Base-by-base conservation (phyloP, 1,140 invertebrate species). In the Penaeus vannamei region DNA sequence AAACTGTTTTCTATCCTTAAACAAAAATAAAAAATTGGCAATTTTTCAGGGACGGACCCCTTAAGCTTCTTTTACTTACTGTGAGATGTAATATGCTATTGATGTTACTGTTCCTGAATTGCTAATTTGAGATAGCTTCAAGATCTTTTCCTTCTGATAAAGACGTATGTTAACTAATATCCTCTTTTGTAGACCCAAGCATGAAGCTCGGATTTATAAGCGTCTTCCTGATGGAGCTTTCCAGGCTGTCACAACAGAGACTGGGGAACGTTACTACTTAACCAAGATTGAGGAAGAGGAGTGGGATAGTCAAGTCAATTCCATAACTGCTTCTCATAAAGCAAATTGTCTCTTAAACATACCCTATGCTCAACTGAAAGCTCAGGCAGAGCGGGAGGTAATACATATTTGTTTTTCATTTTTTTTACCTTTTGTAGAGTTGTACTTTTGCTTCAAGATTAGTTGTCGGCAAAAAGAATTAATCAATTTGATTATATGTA, bases 241-340 rank as follows among this genome's bases (percentile, higher is more conserved):
- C 69, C 87, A 89, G 72, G 81, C 87, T n/a, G 64, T 89, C 72
- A 89, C 87, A 20, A 89, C 87, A 22, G 87, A 84, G 81, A 64
- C 81, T 23, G 87, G 87, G 64, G 42, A 59, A 7, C 87, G 87
- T 62, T 88, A 61, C 62, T 89, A 89, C 69, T 72, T 89, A 46
- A 76, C 29, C 23, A 76, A 62, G 19, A 46, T 84, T 36, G 87
- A 89, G 26, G 87, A 89, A 32, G 87, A 89, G 5, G 87, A 89
- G 59, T 84, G 81, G 82, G 81, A 89, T 22, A 53, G 46, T 12
- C 29, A 61, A 0, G 36, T 89, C 7, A 23, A 42, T 3, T 64
- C 87, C 29, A 46, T 84, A 62, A 60, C 87, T n/a, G n/a, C 87
- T 42, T 23, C 7, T 62, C 80, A 77, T 20, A 61, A 76, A 32